Evolutionary conservation across 2,888 invertebrate genomes (phyloP), one percentile per base, ranked within the genome.

Genomic region (Steinernema hermaphroditum): DNA sequence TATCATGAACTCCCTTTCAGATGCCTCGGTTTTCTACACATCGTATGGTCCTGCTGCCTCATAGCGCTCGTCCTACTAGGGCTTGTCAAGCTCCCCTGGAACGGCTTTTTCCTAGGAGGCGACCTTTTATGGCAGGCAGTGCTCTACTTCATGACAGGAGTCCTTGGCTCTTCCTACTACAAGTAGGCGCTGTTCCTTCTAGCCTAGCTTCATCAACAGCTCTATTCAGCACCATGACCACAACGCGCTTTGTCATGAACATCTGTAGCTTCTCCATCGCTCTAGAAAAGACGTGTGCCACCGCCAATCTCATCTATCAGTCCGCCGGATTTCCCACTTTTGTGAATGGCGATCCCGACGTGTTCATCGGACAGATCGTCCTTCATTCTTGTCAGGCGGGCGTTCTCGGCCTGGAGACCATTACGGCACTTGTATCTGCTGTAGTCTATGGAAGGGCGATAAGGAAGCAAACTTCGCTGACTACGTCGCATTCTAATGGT

Each of bases 231-330:
- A 77, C 78, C 14, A 76, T 79, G 71, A 78, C 80, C 46, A 82
- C 77, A 9, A 77, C 81, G 14, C 77, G 81, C 29, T 86, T 83
- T 73, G 76, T 85, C 1, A 69, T 84, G 49, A 81, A 81, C 54
- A 74, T 83, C 19, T 75, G 81, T 22, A 77, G 78, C 19, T 74
- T 84, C 29, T 81, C 81, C 12, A 78, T 86, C 2, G 77, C 79
- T 0, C 75, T 81, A 1, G 86, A 86, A 71, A 85, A 86, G 76
- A 77, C 81, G 68, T 79, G 84, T 34, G 80, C 81, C 27, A 80
- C 81, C 24, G 77, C 81, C 34, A 83, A 86, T 75, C 75, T 86
- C 54, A 82, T 86, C 73, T 86, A 86, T 74, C 84, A 85, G 74
- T 82, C 82, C 69, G 74, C 79, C 37, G 73, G 79, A 24, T 81